These are phyloP conservation scores for Polypterus bichir DNA, from an alignment of 2,113 vertebrate genomes.

Conservation along the genomic window DNA sequence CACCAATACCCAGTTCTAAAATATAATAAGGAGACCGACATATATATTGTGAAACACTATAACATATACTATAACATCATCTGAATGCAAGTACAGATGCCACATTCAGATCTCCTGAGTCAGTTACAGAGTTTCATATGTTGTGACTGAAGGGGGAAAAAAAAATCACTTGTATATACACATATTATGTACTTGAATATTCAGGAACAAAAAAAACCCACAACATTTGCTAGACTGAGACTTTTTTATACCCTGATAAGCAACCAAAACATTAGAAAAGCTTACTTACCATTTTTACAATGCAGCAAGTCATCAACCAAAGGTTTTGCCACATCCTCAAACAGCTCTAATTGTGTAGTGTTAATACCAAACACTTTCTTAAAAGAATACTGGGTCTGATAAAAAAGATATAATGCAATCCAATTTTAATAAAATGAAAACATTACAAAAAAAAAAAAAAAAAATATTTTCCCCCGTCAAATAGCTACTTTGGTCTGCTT, in stretches of 20 bases:
- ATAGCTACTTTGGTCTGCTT: no score
- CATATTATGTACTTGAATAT: no score
- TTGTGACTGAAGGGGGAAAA: neutral
- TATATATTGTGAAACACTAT: no score
- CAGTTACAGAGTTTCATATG: no score
- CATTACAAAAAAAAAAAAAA: neutral
- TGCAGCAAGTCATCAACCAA: slow-evolving; percentile 81
- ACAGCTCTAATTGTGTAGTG: slow-evolving; percentile 70
- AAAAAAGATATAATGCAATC: slow-evolving; percentile 10
- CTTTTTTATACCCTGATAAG: neutral
- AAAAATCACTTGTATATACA: no score
- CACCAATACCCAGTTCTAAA: no score
- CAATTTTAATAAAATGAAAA: neutral
- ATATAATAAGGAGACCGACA: no score
- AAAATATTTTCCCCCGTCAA: neutral
- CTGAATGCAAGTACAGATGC: no score
- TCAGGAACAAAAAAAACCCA: no score
- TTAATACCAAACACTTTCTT: slow-evolving; percentile 78
- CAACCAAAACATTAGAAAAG: neutral
- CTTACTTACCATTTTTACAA: slow-evolving; percentile 74
- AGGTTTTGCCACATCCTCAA: slow-evolving; percentile 73
- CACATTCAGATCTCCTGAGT: no score
- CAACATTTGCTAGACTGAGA: no score
- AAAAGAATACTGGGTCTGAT: slow-evolving; percentile 83
- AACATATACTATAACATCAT: no score